These are phyloP conservation scores for Gymnocypris eckloni DNA, from an alignment of 2,797 vertebrate genomes.

Conservation along the genomic window DNA sequence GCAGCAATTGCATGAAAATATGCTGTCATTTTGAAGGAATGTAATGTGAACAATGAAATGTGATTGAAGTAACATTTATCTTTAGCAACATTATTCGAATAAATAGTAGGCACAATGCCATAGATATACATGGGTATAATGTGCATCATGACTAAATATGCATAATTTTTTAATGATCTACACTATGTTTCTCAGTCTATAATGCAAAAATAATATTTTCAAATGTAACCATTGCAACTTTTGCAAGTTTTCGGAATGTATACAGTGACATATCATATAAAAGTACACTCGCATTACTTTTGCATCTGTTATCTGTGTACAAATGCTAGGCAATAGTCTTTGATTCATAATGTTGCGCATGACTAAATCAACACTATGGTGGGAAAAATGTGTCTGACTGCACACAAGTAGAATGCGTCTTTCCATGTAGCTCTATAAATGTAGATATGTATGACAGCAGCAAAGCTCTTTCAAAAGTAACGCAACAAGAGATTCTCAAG, in stretches of 20 bases:
- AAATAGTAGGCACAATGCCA: background rate
- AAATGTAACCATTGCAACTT: background rate
- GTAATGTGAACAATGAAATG: background rate
- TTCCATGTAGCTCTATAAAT: background rate
- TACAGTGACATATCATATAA: background rate
- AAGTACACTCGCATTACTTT: background rate
- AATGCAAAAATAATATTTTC: background rate
- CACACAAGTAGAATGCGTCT: background rate
- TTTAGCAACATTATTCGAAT: background rate
- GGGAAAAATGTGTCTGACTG: background rate
- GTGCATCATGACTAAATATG: background rate
- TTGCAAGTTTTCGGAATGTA: background rate
- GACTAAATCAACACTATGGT: background rate
- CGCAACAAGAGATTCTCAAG: background rate
- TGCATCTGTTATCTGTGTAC: background rate
- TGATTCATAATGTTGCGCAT: background rate
- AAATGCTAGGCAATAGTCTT: background rate
- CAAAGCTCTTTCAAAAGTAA: constrained; percentile 11
- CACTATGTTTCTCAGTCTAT: too few species aligned
- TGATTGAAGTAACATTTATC: background rate
- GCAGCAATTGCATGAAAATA: background rate
- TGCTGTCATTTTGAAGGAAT: background rate
- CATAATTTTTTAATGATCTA: background rate
- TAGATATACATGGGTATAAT: background rate
- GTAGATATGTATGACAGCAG: background rate